Evolutionary conservation across 2,888 invertebrate species (phyloP).

Genomic region (Ophion slaviceki): DNA sequence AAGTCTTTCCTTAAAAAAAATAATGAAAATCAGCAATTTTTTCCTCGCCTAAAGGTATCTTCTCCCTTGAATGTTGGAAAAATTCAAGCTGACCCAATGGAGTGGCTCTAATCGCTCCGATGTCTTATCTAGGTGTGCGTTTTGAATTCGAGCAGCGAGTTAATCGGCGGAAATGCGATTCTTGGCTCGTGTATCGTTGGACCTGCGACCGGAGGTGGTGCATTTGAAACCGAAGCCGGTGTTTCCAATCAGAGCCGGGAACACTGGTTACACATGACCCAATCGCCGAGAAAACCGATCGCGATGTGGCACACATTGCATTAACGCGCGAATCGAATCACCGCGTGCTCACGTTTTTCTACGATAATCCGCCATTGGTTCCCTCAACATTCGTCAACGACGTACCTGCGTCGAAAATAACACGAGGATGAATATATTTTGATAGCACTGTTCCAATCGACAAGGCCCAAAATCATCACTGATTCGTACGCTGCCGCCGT

Average conservation of each 20-base stretch:
- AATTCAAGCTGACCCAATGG: background rate
- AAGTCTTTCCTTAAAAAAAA: background rate
- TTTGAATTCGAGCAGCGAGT: conserved; percentile 87
- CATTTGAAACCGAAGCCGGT: conserved; percentile 56
- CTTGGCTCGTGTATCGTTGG: conserved; percentile 91
- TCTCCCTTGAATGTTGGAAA: too few species aligned
- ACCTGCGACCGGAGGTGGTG: conserved; percentile 79
- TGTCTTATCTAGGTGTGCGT: conserved; percentile 84
- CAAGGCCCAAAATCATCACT: conserved; percentile 34
- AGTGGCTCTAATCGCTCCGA: background rate
- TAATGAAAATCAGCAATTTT: too few species aligned
- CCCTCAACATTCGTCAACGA: background rate
- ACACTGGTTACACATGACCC: conserved; percentile 95
- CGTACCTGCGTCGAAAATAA: conserved; percentile 33
- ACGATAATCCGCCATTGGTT: conserved; percentile 7
- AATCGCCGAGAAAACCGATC: conserved; percentile 93
- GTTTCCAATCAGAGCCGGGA: conserved; percentile 89
- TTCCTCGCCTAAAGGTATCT: too few species aligned
- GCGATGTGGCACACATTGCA: conserved; percentile 95
- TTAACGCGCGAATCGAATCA: conserved; percentile 62
- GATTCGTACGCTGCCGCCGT: conserved; percentile 17
- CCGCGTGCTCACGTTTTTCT: conserved; percentile 8
- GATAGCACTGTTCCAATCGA: conserved; percentile 13
- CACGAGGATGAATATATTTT: background rate
- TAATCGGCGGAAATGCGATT: conserved; percentile 86